Conservation (phyloP, 2,888 invertebrate species). For the Poecilus cupreus region DNA sequence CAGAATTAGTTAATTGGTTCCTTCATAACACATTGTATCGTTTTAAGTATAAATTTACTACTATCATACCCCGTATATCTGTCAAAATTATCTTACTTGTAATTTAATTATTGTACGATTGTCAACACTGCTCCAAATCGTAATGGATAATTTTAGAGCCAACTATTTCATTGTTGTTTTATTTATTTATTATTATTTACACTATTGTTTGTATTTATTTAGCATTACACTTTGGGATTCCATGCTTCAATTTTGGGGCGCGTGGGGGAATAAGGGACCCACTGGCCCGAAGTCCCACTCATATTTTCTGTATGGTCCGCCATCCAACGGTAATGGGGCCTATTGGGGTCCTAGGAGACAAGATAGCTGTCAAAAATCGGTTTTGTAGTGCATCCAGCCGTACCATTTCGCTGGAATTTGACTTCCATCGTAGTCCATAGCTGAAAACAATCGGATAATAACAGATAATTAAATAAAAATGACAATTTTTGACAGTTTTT, state of each 20-base stretch:
- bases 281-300: slow-evolving; percentile 87
- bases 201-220: neutral
- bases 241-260: slow-evolving; percentile 91
- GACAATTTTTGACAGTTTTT: slow-evolving; percentile 72
- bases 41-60: too few species aligned
- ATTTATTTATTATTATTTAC: neutral
- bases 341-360: slow-evolving; percentile 78
- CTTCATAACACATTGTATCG: too few species aligned
- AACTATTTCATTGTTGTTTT: neutral
- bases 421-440: slow-evolving; percentile 80
- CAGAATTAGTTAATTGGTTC: too few species aligned
- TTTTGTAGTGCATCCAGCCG: slow-evolving; percentile 98
- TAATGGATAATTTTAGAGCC: too few species aligned
- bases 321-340: slow-evolving; percentile 92
- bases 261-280: slow-evolving; percentile 94
- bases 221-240: slow-evolving; percentile 73
- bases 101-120: too few species aligned
- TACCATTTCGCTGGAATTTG: slow-evolving; percentile 98
- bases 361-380: slow-evolving; percentile 74
- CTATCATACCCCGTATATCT: too few species aligned
- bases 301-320: slow-evolving; percentile 87
- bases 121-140: too few species aligned
- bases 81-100: too few species aligned
- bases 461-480: too few species aligned
- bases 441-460: too few species aligned